Conservation (phyloP, 2,888 invertebrate species). For the Panzeria rudis region DNA sequence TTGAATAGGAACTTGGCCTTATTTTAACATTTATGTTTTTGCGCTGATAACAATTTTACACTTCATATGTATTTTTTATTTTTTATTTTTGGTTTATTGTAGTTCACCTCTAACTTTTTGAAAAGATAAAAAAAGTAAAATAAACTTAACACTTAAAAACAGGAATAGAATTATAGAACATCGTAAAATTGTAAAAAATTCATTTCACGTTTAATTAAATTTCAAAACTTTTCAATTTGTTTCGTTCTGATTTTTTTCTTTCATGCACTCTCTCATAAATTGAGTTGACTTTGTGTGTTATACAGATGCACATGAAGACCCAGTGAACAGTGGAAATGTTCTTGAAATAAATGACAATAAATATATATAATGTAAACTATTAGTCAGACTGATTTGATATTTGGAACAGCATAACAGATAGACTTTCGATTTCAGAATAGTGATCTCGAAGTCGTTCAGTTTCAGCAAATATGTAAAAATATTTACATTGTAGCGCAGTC, state of each 20-base stretch:
- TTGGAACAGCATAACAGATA: no score
- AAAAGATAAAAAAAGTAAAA: neutral
- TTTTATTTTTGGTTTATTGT: neutral
- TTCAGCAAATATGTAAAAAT: no score
- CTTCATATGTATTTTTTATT: neutral
- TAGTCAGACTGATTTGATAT: no score
- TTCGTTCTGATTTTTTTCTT: constrained; percentile 35
- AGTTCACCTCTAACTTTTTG: neutral
- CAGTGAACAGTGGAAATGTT: neutral
- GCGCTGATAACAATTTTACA: no score
- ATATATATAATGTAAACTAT: no score
- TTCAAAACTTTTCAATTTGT: constrained; percentile 69
- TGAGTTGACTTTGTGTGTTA: constrained; percentile 48
- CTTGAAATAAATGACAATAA: neutral
- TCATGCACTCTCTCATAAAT: constrained; percentile 42
- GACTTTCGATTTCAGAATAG: neutral
- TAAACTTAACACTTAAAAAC: constrained; percentile 44
- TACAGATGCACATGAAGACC: neutral
- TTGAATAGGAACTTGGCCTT: no score
- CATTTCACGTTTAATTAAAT: constrained; percentile 72
- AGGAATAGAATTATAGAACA: constrained; percentile 48
- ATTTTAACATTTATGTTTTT: no score
- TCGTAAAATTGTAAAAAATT: constrained; percentile 54
- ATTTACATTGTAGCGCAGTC: no score
- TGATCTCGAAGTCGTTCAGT: no score